Base-by-base conservation (phyloP, 1,140 invertebrate species). In the Venustaconcha ellipsiformis region DNA sequence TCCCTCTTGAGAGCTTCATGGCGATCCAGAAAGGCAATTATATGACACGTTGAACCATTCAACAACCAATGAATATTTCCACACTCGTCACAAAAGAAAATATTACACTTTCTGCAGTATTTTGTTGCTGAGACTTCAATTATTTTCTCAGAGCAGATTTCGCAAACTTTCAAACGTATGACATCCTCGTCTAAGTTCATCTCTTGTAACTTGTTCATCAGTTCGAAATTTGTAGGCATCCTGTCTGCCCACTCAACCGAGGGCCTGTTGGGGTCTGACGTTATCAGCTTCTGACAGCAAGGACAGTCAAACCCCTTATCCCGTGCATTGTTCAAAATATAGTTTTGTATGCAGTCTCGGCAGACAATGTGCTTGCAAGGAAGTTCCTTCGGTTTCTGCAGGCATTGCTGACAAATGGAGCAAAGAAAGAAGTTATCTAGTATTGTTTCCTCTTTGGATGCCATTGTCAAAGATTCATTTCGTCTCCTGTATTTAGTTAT, bases 61-160 rank as follows among this genome's bases (percentile, higher is more conserved):
- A 76, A 67, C 26, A 76, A 64, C 67, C 74, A 76, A 23, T 76
- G 74, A 17, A 70, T 67, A 23, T 60, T 76, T 0, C 74, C 74
- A 20, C 74, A 76, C 37, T 76, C 74, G 1, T 70, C 68, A 37
- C 74, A 76, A 63, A 65, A 76, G 26, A 66, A 76, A 48, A 70
- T 68, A 15, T 76, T 30, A 66, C 74, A 76, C 11, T 67, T 13
- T 70, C 67, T 76, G 68, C 74, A 76, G 55, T 76, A 70, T 63
- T 76, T 76, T 15, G 67, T 76, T 48, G 67, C 74, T 18, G 14
- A 5, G 4, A 18, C 30, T 14, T 17, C 48, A n/a, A 57, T 68
- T 63, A 67, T 70, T 57, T 76, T 76, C 1, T 17, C n/a, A 59
- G 15, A 8, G n/a, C 74, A 76, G 18, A 76, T 30, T 17, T 37